Base-by-base conservation (phyloP, 2,888 invertebrate species). In the Incurvaria masculella region DNA sequence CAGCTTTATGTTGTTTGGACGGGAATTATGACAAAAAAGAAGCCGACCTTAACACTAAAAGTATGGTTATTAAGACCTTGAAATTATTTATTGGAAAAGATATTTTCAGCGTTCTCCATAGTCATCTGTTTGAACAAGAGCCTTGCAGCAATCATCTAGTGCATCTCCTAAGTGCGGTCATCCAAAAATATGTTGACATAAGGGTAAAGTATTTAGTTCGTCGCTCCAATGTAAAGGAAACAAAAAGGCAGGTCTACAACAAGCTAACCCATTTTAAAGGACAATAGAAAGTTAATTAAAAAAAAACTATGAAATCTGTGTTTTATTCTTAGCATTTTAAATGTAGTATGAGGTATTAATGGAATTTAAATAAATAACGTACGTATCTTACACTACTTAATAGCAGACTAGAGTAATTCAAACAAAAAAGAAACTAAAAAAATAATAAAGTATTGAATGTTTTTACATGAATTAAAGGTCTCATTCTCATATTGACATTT, bases 171-270 rank as follows among this genome's bases (percentile, higher is more conserved):
- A 45, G 48, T 21, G 43, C 46, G 16, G 46, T 49, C 4, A 46
- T 46, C 44, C 43, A 46, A 44, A 46, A 42, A 46, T 49, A 51
- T 16, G 19, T 51, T 1, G 45, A 51, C n/a, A 40, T 51, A 41
- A 49, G 47, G 21, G 20, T 49, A 23, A 47, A 49, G 16, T 49
- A 49, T 49, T 51, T 47, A 40, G 33, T 33, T 14, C 8, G 33
- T 14, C 4, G 33, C 3, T 33, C 33, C 14, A 33, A 33, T 14
- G 14, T 8, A 33, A 33, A 33, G 14, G 11, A 33, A 33, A 33
- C 33, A 6, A 33, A 33, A 14, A 33, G 33, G 14, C 33, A 33
- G 33, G 11, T 33, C 3, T 33, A 33, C 14, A 33, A 33, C 33
- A 33, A 33, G 14, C 8, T 33, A 8, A 33, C 33, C 6, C 33